Percentiles rank a stretch among this genome's conserved stretches.
Conservation (phyloP, 2,113 vertebrate genomes). For the Bujurquina vittata region DNA sequence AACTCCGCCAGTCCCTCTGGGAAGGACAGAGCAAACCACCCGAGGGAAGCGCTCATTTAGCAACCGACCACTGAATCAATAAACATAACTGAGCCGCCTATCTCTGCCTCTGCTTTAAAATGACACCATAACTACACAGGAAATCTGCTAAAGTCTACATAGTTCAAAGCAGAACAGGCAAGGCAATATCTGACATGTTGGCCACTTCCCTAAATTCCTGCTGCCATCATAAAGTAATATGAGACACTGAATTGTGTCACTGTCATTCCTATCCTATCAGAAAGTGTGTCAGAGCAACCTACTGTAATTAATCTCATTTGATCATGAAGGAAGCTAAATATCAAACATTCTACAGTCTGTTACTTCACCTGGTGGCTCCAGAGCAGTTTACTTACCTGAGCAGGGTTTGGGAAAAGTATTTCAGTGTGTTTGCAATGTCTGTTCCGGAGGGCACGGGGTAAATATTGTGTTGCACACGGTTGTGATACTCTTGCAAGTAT, state of each 20-base stretch:
- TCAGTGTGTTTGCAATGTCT: conserved; percentile 99
- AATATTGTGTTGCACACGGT: conserved; percentile 98
- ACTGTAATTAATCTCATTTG: conserved; percentile 29
- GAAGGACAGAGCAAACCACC: conserved; percentile 53
- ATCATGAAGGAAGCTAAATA: conserved; percentile 49
- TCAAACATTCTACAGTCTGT: conserved; percentile 61
- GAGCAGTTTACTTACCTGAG: conserved; percentile 94
- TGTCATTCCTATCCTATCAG: conserved; percentile 32
- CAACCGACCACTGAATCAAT: conserved; percentile 62
- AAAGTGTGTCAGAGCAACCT: conserved; percentile 34
- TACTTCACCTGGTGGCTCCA: conserved; percentile 80
- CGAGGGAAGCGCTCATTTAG: conserved; percentile 40
- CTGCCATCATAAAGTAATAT: neutral
- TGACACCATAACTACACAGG: neutral
- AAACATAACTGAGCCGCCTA: conserved; percentile 43
- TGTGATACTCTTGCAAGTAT: conserved; percentile 99
- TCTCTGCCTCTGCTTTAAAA: conserved; percentile 6
- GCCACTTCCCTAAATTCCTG: neutral
- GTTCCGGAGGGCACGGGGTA: conserved; percentile 99
- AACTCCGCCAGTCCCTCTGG: conserved; percentile 39
- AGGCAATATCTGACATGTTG: conserved; percentile 9
- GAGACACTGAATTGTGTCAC: conserved; percentile 19
- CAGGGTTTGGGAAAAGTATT: conserved; percentile 99
- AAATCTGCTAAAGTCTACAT: neutral
- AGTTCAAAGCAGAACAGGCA: neutral